Percentiles rank a stretch among this genome's conserved stretches.
phyloP scores from a whole-genome alignment of 2,113 vertebrate species.

The Nerophis ophidion region DNA sequence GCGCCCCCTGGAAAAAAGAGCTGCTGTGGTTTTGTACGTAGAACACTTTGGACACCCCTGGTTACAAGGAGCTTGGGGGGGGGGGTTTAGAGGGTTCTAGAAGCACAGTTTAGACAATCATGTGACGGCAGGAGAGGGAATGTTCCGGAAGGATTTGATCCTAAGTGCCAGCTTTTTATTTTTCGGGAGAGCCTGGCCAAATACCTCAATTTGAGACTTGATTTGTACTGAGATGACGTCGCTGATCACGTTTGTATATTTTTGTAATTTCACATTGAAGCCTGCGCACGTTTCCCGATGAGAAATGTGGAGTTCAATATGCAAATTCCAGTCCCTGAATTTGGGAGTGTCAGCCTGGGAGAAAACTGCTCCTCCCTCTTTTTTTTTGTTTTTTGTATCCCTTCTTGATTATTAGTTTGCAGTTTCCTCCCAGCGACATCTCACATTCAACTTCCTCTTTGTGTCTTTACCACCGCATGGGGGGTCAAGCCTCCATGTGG shows the following conservation, averaged over 20 bases:
- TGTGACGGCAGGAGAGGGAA: too few relatives aligned
- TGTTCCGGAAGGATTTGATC: slow-evolving; percentile 5
- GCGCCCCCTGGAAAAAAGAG: too few relatives aligned
- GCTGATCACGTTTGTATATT: slow-evolving; percentile 41
- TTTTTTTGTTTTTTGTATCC: too few relatives aligned
- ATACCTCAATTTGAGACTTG: slow-evolving; percentile 36
- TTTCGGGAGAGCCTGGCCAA: neutral
- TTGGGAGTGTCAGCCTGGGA: slow-evolving; percentile 8
- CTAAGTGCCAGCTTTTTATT: neutral
- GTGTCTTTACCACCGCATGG: neutral
- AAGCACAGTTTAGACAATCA: slow-evolving; percentile 10
- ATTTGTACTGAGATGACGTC: slow-evolving; percentile 17
- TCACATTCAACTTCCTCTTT: slow-evolving; percentile 6
- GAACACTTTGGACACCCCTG: too few relatives aligned
- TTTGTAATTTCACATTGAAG: slow-evolving; percentile 45
- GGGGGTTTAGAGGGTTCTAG: neutral
- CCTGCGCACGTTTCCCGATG: slow-evolving; percentile 39
- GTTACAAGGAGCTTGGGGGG: too few relatives aligned
- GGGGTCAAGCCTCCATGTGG: slow-evolving; percentile 44
- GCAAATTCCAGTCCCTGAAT: slow-evolving; percentile 32
- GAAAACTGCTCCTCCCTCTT: neutral
- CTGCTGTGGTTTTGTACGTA: too few relatives aligned
- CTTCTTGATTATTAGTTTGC: neutral
- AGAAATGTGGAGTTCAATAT: slow-evolving; percentile 59
- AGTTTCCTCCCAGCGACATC: slow-evolving; percentile 5